A percentile compares a stretch with the other conserved stretches of the same genome.
phyloP scores from a whole-genome alignment of 2,888 invertebrate species.

The Arge pagana region DNA sequence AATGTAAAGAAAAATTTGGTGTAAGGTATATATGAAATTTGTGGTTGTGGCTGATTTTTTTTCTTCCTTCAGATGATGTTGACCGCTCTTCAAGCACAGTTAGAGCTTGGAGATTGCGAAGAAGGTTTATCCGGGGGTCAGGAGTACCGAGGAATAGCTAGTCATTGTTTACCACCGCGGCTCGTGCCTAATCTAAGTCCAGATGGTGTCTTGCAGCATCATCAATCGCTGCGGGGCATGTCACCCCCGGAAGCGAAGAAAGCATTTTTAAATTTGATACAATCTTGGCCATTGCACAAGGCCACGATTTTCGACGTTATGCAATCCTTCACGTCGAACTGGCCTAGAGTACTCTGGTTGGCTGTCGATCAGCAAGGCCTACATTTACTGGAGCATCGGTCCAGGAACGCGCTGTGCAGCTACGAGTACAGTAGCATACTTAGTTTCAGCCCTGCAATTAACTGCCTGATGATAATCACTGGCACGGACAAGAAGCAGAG shows the following conservation, averaged over 20 bases:
- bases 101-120: slow-evolving; percentile 84
- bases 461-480: slow-evolving; percentile 92
- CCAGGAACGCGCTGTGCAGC: slow-evolving; percentile 86
- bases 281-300: slow-evolving; percentile 90
- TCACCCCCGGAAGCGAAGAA: slow-evolving; percentile 86
- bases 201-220: slow-evolving; percentile 87
- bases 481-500: slow-evolving; percentile 89
- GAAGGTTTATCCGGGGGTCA: slow-evolving; percentile 65
- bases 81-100: slow-evolving; percentile 90
- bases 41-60: background rate
- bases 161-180: slow-evolving; percentile 82
- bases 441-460: slow-evolving; percentile 89
- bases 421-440: slow-evolving; percentile 89
- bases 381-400: slow-evolving; percentile 85
- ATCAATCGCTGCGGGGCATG: slow-evolving; percentile 88
- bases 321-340: slow-evolving; percentile 95
- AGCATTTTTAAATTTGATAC: slow-evolving; percentile 88
- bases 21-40: background rate
- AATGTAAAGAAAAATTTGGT: too few species aligned
- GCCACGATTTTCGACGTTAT: slow-evolving; percentile 95
- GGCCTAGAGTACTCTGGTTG: slow-evolving; percentile 91
- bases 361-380: slow-evolving; percentile 92
- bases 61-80: slow-evolving; percentile 78
- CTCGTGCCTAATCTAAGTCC: slow-evolving; percentile 78
- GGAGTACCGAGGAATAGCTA: slow-evolving; percentile 71